Base-by-base conservation (phyloP, 2,113 vertebrate genomes). In the Mesoclemmys tuberculata region DNA sequence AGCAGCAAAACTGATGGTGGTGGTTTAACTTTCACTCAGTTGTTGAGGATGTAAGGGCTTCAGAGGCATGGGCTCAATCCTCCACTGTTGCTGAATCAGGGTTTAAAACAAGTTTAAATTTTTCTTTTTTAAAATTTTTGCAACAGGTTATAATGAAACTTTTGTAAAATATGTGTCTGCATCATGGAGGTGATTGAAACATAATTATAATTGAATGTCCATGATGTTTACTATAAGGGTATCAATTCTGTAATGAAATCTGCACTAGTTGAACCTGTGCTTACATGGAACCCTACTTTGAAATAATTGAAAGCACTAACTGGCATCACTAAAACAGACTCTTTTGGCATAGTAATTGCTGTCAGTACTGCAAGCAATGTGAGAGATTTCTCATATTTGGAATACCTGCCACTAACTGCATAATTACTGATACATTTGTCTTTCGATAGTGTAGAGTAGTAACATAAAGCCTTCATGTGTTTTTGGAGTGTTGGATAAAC, bases 1-100 rank as follows among this genome's bases (percentile, higher is more conserved):
- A 84, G n/a, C 18, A 41, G 27, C 56, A 54, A 71, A 85, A n/a
- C 7, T 82, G 46, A 44, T 4, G 35, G 1, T 8, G 56, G 0
- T 80, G 49, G 49, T 87, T 27, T 38, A 83, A 58, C 14, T 81
- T 90, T 89, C 85, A 89, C 26, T 1, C 5, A 44, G 31, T 55
- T 74, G 3, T n/a, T 71, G 24, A 56, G 48, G 91, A 44, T 85
- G 1, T 87, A 49, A 48, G 0, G 0, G 79, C 1, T 0, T 61
- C 79, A 38, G 10, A 35, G 10, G 14, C 27, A 35, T 90, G 8
- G 94, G 82, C n/a, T 80, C 87, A 19, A 18, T 88, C 10, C 84
- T 29, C 64, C 78, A 46, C 75, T 84, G 10, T 35, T 85, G n/a
- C 31, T 85, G 14, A 21, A 44, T 88, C 58, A 80, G 46, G 94